These are phyloP conservation scores for Pelosia muscerda DNA, from an alignment of 2,888 invertebrate species.

Conservation along the genomic window DNA sequence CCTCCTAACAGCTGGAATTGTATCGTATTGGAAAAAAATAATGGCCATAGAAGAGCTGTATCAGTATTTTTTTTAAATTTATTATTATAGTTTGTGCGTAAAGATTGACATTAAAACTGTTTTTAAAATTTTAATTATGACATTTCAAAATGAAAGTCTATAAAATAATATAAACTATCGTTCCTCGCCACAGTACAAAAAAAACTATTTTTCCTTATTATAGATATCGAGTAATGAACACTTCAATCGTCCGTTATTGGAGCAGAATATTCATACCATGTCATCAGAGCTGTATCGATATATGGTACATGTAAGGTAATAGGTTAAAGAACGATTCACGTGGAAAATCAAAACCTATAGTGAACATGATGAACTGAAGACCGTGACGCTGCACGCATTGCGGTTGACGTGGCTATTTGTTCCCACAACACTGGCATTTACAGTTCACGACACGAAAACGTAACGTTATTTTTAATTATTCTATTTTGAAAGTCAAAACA, in stretches of 20 bases:
- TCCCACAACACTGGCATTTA: conserved; percentile 41
- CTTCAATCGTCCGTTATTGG: background rate
- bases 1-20: too few species aligned
- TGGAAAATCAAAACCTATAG: conserved; percentile 59
- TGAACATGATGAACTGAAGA: conserved; percentile 60
- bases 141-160: too few species aligned
- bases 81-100: too few species aligned
- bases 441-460: conserved; percentile 28
- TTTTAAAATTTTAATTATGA: too few species aligned
- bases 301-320: conserved; percentile 31
- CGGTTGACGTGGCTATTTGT: conserved; percentile 67
- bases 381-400: conserved; percentile 66
- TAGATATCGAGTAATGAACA: background rate
- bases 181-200: too few species aligned
- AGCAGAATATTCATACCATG: background rate
- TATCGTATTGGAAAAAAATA: too few species aligned
- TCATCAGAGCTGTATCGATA: conserved; percentile 16
- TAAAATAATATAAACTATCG: too few species aligned
- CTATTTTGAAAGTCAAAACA: too few species aligned
- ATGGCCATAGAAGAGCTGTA: too few species aligned
- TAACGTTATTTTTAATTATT: conserved; percentile 20
- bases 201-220: background rate
- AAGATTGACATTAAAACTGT: too few species aligned
- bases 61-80: too few species aligned
- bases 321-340: conserved; percentile 49